Conservation (phyloP, 2,113 vertebrate genomes). For the Entelurus aequoreus region DNA sequence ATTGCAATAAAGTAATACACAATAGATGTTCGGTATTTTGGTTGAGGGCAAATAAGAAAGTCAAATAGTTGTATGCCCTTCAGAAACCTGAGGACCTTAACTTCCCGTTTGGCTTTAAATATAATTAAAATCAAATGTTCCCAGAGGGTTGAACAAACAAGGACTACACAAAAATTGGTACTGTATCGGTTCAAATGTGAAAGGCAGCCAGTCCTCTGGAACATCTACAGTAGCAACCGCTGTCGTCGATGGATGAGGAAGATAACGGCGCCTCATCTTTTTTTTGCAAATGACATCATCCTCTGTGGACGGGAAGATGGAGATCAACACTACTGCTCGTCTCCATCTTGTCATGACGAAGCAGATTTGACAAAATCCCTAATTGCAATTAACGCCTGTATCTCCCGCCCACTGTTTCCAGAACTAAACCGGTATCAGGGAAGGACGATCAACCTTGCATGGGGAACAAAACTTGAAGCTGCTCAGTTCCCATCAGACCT, state of each 20-base stretch:
- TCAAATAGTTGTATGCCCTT: no score
- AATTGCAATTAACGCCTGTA: conserved; percentile 4
- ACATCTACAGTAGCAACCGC: conserved; percentile 12
- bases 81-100: no score
- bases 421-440: conserved; percentile 51
- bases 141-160: no score
- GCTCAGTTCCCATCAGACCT: conserved; percentile 62
- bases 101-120: no score
- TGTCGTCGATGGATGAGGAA: conserved; percentile 8
- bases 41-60: no score
- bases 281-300: conserved; percentile 55
- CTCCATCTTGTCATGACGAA: conserved; percentile 51
- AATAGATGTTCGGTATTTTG: no score
- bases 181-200: no score
- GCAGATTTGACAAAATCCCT: conserved; percentile 32
- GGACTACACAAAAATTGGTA: no score
- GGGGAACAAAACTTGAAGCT: conserved; percentile 51
- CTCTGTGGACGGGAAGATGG: conserved; percentile 51
- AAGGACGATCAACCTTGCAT: conserved; percentile 54
- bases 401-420: conserved; percentile 1
- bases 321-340: conserved; percentile 59
- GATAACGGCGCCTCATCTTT: conserved; percentile 28
- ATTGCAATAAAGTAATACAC: no score
- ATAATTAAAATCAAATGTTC: no score
- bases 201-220: neutral